A percentile compares a stretch with the other conserved stretches of the same genome.
Conservation (phyloP, 2,113 vertebrate species). For the Odontophorus gujanensis region DNA sequence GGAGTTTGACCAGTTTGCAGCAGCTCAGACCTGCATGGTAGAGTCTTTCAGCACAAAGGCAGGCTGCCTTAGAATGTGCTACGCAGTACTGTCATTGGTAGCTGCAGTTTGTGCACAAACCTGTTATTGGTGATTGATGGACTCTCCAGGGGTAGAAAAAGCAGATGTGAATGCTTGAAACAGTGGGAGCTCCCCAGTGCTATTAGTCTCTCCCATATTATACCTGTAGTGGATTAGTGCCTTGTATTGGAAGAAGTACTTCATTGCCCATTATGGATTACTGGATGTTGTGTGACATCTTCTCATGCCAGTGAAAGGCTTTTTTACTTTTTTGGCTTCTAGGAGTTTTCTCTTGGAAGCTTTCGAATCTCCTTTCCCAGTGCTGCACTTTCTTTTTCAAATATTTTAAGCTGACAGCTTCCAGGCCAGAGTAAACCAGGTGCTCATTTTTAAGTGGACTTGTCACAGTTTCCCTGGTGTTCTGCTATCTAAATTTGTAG, state of each 20-base stretch:
- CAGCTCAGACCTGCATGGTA: not conserved
- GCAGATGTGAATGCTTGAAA: not conserved
- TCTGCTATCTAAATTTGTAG: not conserved
- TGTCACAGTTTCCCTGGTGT: not conserved
- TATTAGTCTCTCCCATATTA: not conserved
- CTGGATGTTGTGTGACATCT: not conserved
- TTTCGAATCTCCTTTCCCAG: not conserved
- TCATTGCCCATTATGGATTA: not conserved
- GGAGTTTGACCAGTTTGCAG: not conserved
- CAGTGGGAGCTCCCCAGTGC: not conserved
- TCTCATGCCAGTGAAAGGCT: not conserved
- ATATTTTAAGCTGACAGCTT: not conserved
- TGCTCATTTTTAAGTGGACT: not conserved
- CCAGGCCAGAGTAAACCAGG: not conserved
- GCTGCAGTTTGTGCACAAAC: not conserved
- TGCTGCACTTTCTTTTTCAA: not conserved
- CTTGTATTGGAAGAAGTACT: not conserved
- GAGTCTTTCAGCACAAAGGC: not conserved
- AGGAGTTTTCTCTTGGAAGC: not conserved
- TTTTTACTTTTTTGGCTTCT: not conserved
- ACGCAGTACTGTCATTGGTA: rapidly evolving
- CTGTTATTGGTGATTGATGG: not conserved
- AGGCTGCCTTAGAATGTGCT: not conserved
- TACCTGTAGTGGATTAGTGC: not conserved
- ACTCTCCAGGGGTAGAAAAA: not conserved